Conservation (phyloP, 2,888 invertebrate genomes). For the Mythimna ferrago region DNA sequence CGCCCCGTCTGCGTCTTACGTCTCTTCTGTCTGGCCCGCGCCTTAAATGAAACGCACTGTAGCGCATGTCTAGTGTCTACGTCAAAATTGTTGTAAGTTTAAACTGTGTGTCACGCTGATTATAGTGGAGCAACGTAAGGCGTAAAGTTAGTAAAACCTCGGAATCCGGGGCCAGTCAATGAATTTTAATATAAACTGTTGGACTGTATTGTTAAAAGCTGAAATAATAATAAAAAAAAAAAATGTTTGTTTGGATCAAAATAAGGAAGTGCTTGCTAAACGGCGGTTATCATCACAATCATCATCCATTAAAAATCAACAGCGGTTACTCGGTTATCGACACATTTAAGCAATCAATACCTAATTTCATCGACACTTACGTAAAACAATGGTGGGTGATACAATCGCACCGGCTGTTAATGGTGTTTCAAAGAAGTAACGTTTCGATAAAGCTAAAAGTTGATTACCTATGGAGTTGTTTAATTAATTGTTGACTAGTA, state of each 20-base stretch:
- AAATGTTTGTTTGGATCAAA: not conserved
- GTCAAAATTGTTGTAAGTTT: no score
- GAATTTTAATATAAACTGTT: no score
- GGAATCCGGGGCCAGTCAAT: no score
- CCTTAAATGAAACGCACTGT: no score
- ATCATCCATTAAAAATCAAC: constrained; percentile 24
- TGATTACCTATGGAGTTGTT: not conserved
- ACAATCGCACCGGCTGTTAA: constrained; percentile 15
- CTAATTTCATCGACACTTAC: constrained; percentile 31
- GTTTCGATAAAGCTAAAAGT: constrained; percentile 8
- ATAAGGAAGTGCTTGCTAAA: not conserved
- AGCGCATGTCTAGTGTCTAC: no score
- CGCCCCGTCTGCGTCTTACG: no score
- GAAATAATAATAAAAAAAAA: no score
- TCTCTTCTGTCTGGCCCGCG: no score
- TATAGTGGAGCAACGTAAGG: no score
- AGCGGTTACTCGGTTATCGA: constrained; percentile 10
- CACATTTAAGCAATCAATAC: constrained; percentile 17
- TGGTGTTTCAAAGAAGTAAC: constrained; percentile 7
- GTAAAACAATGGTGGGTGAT: constrained; percentile 23
- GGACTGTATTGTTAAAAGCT: no score
- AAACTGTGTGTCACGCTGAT: no score
- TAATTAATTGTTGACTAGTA: not conserved
- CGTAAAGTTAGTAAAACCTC: no score
- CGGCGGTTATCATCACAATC: constrained; percentile 9